These are phyloP conservation scores for Calvadosia cruxmelitensis DNA, from an alignment of 30 jellyfish, hydroid and myxozoan genomes.

Conservation along the genomic window DNA sequence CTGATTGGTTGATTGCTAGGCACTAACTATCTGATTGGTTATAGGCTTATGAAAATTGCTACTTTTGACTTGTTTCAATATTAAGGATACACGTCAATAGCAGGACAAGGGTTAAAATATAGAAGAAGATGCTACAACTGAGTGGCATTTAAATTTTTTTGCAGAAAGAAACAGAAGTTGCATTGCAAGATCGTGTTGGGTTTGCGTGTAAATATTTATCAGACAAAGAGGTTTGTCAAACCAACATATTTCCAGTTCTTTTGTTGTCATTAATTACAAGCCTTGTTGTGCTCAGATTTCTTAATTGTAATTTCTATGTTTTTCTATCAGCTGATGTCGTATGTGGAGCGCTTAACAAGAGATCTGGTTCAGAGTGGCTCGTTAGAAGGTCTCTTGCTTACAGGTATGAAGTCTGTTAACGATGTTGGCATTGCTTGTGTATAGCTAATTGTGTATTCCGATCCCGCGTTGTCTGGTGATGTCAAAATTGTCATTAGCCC, in stretches of 20 bases:
- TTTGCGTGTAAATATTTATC: constrained; percentile 78
- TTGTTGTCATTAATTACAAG: too few species aligned
- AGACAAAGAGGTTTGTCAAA: constrained; percentile 50
- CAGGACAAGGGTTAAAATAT: too few species aligned
- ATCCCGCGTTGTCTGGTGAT: background rate
- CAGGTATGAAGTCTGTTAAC: constrained; percentile 26
- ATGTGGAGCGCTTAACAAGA: constrained; percentile 58
- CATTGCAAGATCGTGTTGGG: constrained; percentile 75
- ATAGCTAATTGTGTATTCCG: background rate
- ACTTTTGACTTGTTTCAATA: too few species aligned
- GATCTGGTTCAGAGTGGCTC: constrained; percentile 69
- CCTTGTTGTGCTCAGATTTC: too few species aligned
- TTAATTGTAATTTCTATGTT: background rate
- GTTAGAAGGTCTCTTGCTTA: constrained; percentile 74
- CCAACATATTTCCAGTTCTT: background rate
- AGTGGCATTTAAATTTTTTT: too few species aligned
- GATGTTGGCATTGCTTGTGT: background rate
- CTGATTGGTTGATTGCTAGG: too few species aligned
- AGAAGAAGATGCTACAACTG: too few species aligned
- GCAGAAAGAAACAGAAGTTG: constrained; percentile 71
- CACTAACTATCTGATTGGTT: too few species aligned
- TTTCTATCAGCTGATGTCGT: constrained; percentile 51
- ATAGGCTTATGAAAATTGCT: too few species aligned
- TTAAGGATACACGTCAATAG: too few species aligned
- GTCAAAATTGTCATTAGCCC: background rate